Percentiles rank a stretch among this genome's conserved stretches.
These are phyloP conservation scores for Pseudomyrmex sp. DNA, from an alignment of 1,140 invertebrate species.

Conservation along the genomic window DNA sequence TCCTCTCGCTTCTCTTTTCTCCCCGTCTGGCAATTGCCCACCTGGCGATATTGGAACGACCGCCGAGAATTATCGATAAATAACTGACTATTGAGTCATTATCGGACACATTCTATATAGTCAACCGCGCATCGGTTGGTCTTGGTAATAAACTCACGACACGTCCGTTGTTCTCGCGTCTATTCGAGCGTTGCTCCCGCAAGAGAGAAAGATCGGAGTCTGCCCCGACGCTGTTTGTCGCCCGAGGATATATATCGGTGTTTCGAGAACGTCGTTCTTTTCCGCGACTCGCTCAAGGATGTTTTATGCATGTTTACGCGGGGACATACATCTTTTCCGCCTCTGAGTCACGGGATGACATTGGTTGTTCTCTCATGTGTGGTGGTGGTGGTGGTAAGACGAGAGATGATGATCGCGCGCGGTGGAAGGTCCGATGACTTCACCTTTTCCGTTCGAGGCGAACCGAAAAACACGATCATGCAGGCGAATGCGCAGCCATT, in stretches of 20 bases:
- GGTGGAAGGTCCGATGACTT: neutral
- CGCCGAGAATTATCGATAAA: constrained; percentile 74
- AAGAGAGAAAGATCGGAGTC: constrained; percentile 15
- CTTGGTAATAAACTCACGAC: constrained; percentile 18
- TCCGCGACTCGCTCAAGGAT: constrained; percentile 6
- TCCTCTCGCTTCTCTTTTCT: constrained; percentile 22
- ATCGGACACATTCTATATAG: constrained; percentile 34
- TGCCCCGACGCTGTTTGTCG: constrained; percentile 23
- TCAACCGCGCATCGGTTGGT: constrained; percentile 3
- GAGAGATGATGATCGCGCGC: neutral
- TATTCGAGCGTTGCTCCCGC: constrained; percentile 28
- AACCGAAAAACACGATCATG: constrained; percentile 21
- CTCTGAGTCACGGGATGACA: neutral
- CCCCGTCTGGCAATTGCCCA: constrained; percentile 43
- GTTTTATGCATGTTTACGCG: constrained; percentile 33
- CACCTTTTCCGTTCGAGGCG: neutral
- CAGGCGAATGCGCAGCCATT: constrained; percentile 37
- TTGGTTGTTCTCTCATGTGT: neutral
- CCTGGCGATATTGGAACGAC: constrained; percentile 70
- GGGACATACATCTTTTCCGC: constrained; percentile 41
- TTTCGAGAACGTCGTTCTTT: constrained; percentile 28
- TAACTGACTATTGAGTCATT: constrained; percentile 73
- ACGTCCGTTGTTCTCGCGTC: constrained; percentile 27
- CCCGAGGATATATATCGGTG: constrained; percentile 22
- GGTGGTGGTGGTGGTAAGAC: neutral